phyloP scores from a whole-genome alignment of 35 echinoderm and acorn worm genomes.

The Anneissia japonica region DNA sequence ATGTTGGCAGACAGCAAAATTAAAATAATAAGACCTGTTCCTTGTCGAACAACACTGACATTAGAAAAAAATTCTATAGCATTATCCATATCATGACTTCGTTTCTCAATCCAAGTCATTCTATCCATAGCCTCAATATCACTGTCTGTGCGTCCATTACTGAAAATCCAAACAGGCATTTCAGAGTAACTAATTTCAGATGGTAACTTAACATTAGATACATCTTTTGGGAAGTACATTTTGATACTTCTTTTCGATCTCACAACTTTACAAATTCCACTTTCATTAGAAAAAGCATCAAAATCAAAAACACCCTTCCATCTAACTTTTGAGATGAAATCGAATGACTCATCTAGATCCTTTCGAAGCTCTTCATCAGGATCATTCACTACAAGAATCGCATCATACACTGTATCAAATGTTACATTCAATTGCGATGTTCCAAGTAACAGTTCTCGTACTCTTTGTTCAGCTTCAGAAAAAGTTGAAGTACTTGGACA shows the following conservation, averaged over 20 bases:
- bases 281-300: conserved; percentile 14
- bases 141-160: conserved; percentile 38
- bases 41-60: conserved; percentile 22
- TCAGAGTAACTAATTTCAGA: not conserved
- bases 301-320: conserved; percentile 45
- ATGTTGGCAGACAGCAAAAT: conserved; percentile 36
- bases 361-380: not conserved
- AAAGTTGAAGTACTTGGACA: not conserved
- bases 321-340: conserved; percentile 18
- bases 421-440: not conserved
- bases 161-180: conserved; percentile 28
- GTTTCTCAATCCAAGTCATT: conserved; percentile 37
- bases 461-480: not conserved
- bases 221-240: not conserved
- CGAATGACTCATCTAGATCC: not conserved
- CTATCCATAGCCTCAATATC: not conserved
- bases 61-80: conserved; percentile 41
- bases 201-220: not conserved
- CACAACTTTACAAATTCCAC: conserved; percentile 11
- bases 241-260: not conserved
- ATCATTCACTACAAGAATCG: not conserved
- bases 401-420: not conserved
- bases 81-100: conserved; percentile 26
- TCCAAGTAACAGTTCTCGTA: not conserved
- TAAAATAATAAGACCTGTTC: conserved; percentile 35